Evolutionary conservation across 2,888 invertebrate genomes (phyloP).

Genomic region (Scotopteryx bipunctaria): DNA sequence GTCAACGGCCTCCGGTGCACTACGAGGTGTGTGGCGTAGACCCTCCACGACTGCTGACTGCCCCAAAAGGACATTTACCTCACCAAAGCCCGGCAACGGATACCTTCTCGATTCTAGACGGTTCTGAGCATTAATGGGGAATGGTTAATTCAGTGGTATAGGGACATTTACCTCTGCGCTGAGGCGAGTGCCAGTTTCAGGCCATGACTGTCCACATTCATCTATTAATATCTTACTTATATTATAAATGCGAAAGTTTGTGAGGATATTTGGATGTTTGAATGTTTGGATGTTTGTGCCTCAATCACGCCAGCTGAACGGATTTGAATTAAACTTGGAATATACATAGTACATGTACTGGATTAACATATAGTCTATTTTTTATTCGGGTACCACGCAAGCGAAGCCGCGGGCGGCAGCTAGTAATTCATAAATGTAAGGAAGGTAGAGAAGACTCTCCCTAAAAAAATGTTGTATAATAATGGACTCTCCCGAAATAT

Average conservation of each 20-base stretch:
- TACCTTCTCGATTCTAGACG: constrained; percentile 32
- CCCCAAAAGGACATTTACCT: constrained; percentile 45
- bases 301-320: no score
- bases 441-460: not conserved
- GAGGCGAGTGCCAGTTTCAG: not conserved
- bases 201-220: not conserved
- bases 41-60: constrained; percentile 13
- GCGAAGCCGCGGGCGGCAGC: no score
- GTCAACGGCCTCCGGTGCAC: constrained; percentile 42
- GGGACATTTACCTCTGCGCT: constrained; percentile 46
- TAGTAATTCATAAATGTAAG: constrained; percentile 3
- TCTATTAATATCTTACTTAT: not conserved
- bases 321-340: no score
- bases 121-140: constrained; percentile 33
- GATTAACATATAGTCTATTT: no score
- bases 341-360: no score
- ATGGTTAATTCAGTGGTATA: constrained; percentile 25
- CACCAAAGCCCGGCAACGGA: constrained; percentile 1
- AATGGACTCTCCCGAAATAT: not conserved
- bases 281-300: no score
- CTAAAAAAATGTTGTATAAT: no score
- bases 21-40: not conserved
- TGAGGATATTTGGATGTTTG: no score
- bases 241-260: no score
- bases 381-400: no score